These are phyloP conservation scores for Hylaeus anthracinus DNA, from an alignment of 1,140 invertebrate genomes.

Conservation along the genomic window DNA sequence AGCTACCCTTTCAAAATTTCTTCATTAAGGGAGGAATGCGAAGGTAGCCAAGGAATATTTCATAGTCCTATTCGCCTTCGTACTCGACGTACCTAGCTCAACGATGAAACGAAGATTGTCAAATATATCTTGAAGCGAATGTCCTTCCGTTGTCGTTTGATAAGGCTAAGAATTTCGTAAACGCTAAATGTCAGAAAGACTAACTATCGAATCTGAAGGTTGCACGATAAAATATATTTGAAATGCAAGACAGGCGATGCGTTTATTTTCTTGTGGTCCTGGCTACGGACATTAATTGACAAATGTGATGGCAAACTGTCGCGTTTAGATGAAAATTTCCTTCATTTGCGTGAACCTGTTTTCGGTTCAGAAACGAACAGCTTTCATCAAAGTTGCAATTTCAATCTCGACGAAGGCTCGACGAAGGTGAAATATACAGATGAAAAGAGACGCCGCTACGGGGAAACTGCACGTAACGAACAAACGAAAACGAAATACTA, in stretches of 20 bases:
- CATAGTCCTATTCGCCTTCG: background rate
- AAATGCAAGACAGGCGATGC: background rate
- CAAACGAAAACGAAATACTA: background rate
- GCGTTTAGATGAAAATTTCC: slow-evolving; percentile 19
- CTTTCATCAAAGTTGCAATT: slow-evolving; percentile 26
- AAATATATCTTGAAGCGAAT: background rate
- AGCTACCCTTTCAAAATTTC: slow-evolving; percentile 2
- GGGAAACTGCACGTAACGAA: background rate
- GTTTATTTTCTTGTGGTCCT: background rate
- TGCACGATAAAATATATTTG: background rate
- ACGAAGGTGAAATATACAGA: background rate
- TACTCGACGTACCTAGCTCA: background rate
- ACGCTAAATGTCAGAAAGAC: too few species aligned
- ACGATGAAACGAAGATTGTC: background rate
- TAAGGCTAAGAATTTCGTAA: background rate
- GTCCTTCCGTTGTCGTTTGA: background rate
- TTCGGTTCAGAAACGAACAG: background rate
- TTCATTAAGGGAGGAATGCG: slow-evolving; percentile 23
- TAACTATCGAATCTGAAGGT: background rate
- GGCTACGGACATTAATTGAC: slow-evolving; percentile 9
- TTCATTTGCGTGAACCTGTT: background rate
- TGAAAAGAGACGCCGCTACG: too few species aligned
- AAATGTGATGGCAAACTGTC: background rate
- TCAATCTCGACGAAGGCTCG: slow-evolving; percentile 5
- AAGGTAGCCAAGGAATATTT: background rate